Conservation (phyloP, 2,113 vertebrate genomes). For the Zosterops hypoxanthus region DNA sequence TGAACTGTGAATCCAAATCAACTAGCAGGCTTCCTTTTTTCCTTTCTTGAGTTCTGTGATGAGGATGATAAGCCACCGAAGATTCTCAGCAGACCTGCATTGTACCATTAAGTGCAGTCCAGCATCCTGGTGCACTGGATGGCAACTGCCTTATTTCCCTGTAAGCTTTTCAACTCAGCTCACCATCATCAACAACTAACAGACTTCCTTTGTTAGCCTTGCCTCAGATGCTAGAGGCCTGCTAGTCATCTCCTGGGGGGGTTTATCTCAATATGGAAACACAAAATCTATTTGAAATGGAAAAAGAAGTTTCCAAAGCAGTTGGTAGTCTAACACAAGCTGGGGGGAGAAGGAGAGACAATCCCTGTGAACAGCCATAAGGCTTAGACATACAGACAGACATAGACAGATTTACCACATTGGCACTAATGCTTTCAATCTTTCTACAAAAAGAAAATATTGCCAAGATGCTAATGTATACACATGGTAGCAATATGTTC, state of each 20-base stretch:
- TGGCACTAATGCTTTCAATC: slow-evolving; percentile 54
- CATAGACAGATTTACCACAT: slow-evolving; percentile 53
- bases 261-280: slow-evolving; percentile 26
- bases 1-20: background rate
- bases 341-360: background rate
- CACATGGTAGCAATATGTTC: slow-evolving; percentile 68
- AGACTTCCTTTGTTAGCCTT: slow-evolving; percentile 36
- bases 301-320: slow-evolving; percentile 44
- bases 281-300: slow-evolving; percentile 31
- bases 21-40: background rate
- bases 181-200: background rate
- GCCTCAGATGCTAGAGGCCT: slow-evolving; percentile 13
- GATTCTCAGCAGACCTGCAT: background rate
- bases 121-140: background rate
- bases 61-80: background rate
- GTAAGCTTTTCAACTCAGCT: background rate
- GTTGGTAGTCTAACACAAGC: slow-evolving; percentile 43
- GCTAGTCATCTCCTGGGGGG: slow-evolving; percentile 25
- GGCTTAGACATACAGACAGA: slow-evolving; percentile 56
- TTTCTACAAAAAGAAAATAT: slow-evolving; percentile 59
- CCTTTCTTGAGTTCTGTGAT: background rate
- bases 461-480: slow-evolving; percentile 66
- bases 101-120: background rate
- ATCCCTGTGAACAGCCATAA: slow-evolving; percentile 4
- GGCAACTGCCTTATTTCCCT: background rate